Evolutionary conservation across 2,113 vertebrate genomes (phyloP).

Genomic region (Thamnophis sirtalis): DNA sequence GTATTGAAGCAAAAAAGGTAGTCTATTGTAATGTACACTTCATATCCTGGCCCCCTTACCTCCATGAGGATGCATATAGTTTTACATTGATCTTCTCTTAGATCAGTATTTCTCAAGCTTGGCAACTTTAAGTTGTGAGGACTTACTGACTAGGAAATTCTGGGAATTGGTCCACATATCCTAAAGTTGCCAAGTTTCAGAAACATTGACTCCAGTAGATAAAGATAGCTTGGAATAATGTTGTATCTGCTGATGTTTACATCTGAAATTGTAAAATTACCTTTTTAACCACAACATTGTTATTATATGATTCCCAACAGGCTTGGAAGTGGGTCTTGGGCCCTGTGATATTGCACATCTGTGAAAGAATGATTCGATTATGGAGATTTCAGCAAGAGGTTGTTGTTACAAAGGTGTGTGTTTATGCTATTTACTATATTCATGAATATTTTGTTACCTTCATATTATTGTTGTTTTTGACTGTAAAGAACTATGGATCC

Average conservation of each 20-base stretch:
- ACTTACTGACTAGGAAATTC: not conserved
- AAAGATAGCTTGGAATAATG: not conserved
- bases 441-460: constrained; percentile 44
- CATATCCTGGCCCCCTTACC: not conserved
- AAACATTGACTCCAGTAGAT: not conserved
- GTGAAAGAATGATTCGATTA: constrained; percentile 71
- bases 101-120: not conserved
- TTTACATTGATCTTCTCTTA: not conserved
- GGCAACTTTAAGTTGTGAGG: not conserved
- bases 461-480: not conserved
- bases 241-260: constrained; percentile 23
- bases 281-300: not conserved
- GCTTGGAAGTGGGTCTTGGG: constrained; percentile 78
- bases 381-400: constrained; percentile 73
- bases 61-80: not conserved
- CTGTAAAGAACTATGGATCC: not conserved
- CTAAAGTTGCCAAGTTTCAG: not conserved
- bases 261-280: constrained; percentile 28
- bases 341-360: constrained; percentile 67
- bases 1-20: not conserved
- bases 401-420: constrained; percentile 73
- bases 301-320: constrained; percentile 57
- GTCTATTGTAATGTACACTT: not conserved
- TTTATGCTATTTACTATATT: constrained; percentile 51
- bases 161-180: not conserved